Evolutionary conservation across 2,113 vertebrate species (phyloP), one percentile per base, ranked within the genome.

Genomic region (Gallinago media): DNA sequence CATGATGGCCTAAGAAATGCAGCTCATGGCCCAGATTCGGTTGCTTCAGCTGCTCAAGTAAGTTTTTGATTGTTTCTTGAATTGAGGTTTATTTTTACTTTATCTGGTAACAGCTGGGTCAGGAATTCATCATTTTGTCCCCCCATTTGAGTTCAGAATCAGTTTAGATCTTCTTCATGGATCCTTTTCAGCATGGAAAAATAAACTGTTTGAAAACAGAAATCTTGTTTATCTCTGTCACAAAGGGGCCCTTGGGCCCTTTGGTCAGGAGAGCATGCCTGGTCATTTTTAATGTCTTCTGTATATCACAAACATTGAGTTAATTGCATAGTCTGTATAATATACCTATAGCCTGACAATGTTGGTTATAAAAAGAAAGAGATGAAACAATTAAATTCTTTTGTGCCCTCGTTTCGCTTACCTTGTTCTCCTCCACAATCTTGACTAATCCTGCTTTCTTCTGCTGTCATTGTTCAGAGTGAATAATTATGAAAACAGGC

Each of bases 1-100:
- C 98, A 98, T 14, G 98, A 98, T 87, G 97, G 98, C 91, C 95
- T 98, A 88, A 98, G 98, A 96, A 99, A 99, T 74, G 98, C 98
- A 52, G 99, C 97, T 66, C 99, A 99, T 44, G 98, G 99, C 42
- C 98, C 99, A 21, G 99, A 99, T 89, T 99, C 99, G 2, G 93
- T 99, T 22, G 98, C 99, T 67, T 98, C 98, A 94, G 99, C 99
- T 92, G 99, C 99, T 79, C 98, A 98, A 97, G 99, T 99, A 98
- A 98, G 98, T 83, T 93, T 93, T 58, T 80, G 32, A 61, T 36
- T 94, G 47, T 49, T 88, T 52, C 32, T 79, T 91, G 55, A 40
- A 47, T 88, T 87, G 38, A 44, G 6, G 6, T 85, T 76, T 88
- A 44, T 77, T 94, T 95, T 92, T 54, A 29, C 14, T 86, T 90